Percentiles rank a stretch among this genome's conserved stretches.
Evolutionary conservation across 2,113 vertebrate genomes (phyloP).

Genomic region (Pedetes capensis): DNA sequence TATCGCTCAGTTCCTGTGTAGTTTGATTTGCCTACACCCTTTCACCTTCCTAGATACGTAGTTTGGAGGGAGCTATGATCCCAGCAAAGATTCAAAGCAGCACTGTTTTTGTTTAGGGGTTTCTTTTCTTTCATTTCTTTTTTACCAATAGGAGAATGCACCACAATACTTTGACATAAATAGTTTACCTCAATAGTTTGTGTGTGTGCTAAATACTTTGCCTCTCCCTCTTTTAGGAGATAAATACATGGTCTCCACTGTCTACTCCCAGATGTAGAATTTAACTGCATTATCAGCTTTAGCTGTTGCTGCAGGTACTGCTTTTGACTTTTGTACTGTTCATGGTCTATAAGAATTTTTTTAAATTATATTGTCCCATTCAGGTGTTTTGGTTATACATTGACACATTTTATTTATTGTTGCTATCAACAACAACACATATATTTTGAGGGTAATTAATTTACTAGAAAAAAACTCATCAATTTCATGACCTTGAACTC

Average conservation of each 20-base stretch:
- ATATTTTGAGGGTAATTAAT: not conserved
- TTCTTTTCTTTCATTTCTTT: not conserved
- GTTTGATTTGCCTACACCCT: not conserved
- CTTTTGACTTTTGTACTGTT: not conserved
- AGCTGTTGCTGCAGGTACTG: not conserved
- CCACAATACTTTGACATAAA: not conserved
- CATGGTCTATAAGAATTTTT: not conserved
- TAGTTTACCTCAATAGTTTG: not conserved
- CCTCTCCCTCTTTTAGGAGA: not conserved
- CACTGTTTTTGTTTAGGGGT: not conserved
- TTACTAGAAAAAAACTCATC: not conserved
- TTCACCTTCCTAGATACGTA: not conserved
- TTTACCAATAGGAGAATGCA: not conserved
- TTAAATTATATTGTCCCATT: not conserved
- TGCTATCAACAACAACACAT: too few relatives aligned
- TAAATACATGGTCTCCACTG: not conserved
- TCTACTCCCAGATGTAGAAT: not conserved
- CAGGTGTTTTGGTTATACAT: not conserved
- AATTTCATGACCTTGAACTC: not conserved
- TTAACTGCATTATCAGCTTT: not conserved
- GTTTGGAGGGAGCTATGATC: not conserved
- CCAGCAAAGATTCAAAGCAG: not conserved
- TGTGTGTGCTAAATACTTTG: not conserved
- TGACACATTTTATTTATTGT: not conserved
- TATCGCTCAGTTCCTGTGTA: not conserved